Percentiles rank a stretch among this genome's conserved stretches.
Conservation (phyloP, 2,797 vertebrate genomes). For the Phoeniculus purpureus region DNA sequence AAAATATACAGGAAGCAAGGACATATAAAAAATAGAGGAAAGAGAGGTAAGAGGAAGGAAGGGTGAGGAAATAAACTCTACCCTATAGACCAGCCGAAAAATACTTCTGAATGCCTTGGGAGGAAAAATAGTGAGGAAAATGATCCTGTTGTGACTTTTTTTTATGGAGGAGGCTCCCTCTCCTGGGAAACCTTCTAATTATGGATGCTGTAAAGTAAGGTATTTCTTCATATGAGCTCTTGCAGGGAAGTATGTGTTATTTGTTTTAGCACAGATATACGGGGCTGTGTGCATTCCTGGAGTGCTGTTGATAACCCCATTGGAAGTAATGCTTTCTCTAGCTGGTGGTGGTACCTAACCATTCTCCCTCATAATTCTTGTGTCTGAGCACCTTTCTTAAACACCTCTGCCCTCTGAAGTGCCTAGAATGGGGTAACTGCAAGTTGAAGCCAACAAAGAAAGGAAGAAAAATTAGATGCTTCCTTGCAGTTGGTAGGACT, state of each 20-base stretch:
- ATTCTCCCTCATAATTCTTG: neutral
- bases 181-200: neutral
- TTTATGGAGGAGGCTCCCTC: neutral
- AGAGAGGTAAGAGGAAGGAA: neutral
- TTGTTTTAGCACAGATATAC: neutral
- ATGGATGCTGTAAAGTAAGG: neutral
- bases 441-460: neutral
- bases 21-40: neutral
- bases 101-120: neutral
- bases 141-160: neutral
- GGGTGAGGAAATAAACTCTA: conserved; percentile 5
- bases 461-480: neutral
- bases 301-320: neutral
- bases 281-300: neutral
- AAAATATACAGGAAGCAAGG: neutral
- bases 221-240: neutral
- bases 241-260: neutral
- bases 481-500: neutral
- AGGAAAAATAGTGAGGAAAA: conserved; percentile 6
- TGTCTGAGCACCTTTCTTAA: neutral
- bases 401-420: neutral
- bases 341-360: neutral
- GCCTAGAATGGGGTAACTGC: neutral
- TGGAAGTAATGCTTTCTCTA: neutral
- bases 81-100: neutral